These are phyloP conservation scores for Genyomyrus donnyi DNA, from an alignment of 2,113 vertebrate species.

Conservation along the genomic window DNA sequence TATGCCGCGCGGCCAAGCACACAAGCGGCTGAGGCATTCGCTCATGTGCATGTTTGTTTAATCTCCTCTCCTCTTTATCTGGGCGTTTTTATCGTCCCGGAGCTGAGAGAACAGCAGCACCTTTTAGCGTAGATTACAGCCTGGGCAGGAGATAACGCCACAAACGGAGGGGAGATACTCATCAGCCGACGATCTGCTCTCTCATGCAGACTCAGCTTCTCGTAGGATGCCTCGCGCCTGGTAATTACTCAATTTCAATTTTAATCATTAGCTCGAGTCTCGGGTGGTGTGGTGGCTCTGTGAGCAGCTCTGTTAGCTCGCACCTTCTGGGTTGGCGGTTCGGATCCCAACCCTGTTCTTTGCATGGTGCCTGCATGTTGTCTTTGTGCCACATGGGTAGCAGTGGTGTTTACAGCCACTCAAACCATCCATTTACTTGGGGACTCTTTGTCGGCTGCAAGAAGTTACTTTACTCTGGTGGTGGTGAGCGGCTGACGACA, in stretches of 20 bases:
- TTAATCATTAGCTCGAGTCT: background rate
- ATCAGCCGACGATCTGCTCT: background rate
- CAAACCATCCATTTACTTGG: no score
- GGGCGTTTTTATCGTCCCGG: background rate
- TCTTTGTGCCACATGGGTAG: background rate
- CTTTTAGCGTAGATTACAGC: background rate
- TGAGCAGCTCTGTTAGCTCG: background rate
- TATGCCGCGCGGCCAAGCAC: background rate
- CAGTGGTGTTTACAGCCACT: background rate
- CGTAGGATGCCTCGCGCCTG: background rate
- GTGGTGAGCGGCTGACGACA: no score
- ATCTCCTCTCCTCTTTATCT: background rate
- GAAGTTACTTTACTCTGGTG: no score
- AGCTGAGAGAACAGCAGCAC: background rate
- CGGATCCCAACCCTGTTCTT: background rate
- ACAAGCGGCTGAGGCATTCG: background rate
- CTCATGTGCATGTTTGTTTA: background rate
- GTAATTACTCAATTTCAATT: background rate
- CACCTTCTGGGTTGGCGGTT: background rate
- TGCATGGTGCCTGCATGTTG: background rate
- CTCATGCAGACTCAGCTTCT: background rate
- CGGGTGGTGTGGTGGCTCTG: background rate
- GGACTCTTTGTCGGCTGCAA: no score
- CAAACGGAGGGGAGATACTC: background rate
- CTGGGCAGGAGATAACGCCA: background rate